Base-by-base conservation (phyloP, 92 coral and sea anemone species). In the Epizoanthus illoricatus region DNA sequence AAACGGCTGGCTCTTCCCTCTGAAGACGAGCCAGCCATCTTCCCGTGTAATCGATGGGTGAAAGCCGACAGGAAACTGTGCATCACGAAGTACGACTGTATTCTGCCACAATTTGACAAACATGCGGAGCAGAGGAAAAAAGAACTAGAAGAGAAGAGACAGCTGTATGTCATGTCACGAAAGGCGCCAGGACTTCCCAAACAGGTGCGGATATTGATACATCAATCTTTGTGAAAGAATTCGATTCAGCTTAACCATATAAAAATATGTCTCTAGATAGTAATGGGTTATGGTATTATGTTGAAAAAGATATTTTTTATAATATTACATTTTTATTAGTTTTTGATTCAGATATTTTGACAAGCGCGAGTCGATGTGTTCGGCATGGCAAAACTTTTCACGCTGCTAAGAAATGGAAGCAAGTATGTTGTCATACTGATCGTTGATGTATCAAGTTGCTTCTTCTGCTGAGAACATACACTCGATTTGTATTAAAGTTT, bases 11-110 rank as follows among this genome's bases (percentile, higher is more conserved):
- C 86, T 9, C 63, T 69, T 23, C 80, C 84, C 61, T 71, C 71
- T 12, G 80, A 63, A 74, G 91, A 90, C 17, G 94, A 87, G 9
- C 71, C 62, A 7, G 91, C 84, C 59, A 88, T 92, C 33, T 97
- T 97, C 75, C 99, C 99, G 7, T 94, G 98, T 76, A 86, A 97
- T 80, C 92, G 99, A 42, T 97, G 99, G 99, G 97, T 97, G 20
- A 91, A 88, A 45, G 95, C 94, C 18, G 89, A 91, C 23, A 84
- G 97, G 36, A 94, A 84, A 65, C 68, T 97, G 19, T 74, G 78
- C 69, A 85, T 97, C 82, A 89, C 97, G 11, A 90, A 87, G 66
- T 93, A 85, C 73, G 99, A 97, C 75, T 93, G 99, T 41, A 90
- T 93, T 65, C 80, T 97, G 80, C 98, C 99, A 0, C 99, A 97